phyloP scores from a whole-genome alignment of 2,113 vertebrate genomes.

The Marcusenius ussheri region DNA sequence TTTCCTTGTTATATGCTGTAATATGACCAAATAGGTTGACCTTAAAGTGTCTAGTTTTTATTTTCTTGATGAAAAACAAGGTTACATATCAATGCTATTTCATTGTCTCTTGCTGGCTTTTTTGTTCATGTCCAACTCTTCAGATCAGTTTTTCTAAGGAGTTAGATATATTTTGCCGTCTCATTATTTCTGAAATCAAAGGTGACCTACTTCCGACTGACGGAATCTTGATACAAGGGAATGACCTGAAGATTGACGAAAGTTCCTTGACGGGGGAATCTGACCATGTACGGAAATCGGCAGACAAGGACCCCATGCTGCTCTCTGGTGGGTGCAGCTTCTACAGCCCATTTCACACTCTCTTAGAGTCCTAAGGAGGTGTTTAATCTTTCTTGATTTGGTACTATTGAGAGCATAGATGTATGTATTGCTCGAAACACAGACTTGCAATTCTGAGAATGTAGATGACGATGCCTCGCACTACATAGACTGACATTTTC shows the following conservation, averaged over 20 bases:
- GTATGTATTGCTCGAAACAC: too few relatives aligned
- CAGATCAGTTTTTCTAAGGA: not conserved
- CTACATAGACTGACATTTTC: not conserved
- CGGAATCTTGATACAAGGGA: constrained; percentile 75
- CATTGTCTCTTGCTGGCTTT: not conserved
- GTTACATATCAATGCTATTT: not conserved
- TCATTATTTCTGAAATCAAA: constrained; percentile 29
- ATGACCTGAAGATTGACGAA: constrained; percentile 77
- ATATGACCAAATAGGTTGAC: not conserved
- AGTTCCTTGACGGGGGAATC: constrained; percentile 77
- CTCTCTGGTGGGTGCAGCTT: constrained; percentile 64
- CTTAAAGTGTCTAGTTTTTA: not conserved
- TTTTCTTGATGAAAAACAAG: not conserved
- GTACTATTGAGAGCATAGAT: not conserved
- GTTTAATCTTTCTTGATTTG: not conserved
- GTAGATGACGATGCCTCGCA: not conserved
- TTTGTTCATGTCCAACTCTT: not conserved
- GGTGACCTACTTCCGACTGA: constrained; percentile 73
- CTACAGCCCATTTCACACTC: not conserved
- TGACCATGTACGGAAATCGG: constrained; percentile 75
- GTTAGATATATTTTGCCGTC: not conserved
- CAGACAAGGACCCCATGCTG: constrained; percentile 77
- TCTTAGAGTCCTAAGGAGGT: not conserved
- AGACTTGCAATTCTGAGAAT: not conserved
- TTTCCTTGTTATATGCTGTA: not conserved